Evolutionary conservation across 2,888 invertebrate species (phyloP).

Genomic region (Flexamia atlantica): DNA sequence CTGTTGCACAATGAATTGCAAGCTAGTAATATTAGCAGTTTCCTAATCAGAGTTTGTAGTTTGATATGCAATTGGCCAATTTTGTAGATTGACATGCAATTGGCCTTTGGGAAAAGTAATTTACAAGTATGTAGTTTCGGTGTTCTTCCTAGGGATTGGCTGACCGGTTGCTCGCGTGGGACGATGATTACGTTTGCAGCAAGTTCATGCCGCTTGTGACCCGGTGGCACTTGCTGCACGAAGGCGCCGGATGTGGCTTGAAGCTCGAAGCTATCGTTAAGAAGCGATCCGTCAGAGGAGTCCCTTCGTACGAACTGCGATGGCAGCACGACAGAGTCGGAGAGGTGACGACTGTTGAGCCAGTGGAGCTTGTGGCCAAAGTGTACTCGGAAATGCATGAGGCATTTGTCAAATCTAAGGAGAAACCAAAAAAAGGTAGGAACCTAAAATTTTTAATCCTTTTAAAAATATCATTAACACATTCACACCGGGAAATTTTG

Average conservation of each 20-base stretch:
- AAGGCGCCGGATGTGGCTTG: slow-evolving; percentile 70
- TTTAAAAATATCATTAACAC: too few relatives aligned
- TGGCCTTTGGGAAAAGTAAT: too few relatives aligned
- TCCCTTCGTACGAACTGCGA: slow-evolving; percentile 84
- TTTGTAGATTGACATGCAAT: too few relatives aligned
- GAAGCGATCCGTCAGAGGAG: slow-evolving; percentile 77
- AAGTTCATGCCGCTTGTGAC: slow-evolving; percentile 87
- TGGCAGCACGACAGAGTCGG: slow-evolving; percentile 75
- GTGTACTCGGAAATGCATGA: slow-evolving; percentile 82
- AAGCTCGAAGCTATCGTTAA: slow-evolving; percentile 78
- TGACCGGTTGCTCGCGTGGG: slow-evolving; percentile 83
- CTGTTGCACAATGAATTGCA: too few relatives aligned
- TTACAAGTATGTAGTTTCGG: too few relatives aligned
- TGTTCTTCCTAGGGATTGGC: slow-evolving; percentile 85
- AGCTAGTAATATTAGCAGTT: too few relatives aligned
- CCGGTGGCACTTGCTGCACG: slow-evolving; percentile 84
- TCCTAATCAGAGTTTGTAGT: too few relatives aligned
- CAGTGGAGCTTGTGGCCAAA: slow-evolving; percentile 79
- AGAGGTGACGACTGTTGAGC: slow-evolving; percentile 79
- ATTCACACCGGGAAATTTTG: too few relatives aligned
- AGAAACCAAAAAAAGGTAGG: slow-evolving; percentile 72
- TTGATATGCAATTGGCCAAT: too few relatives aligned
- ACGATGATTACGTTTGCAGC: slow-evolving; percentile 85
- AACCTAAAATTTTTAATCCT: too few relatives aligned
- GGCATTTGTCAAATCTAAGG: slow-evolving; percentile 78